Conservation (phyloP, 2,113 vertebrate genomes). For the Neolamprologus kungweensis region DNA sequence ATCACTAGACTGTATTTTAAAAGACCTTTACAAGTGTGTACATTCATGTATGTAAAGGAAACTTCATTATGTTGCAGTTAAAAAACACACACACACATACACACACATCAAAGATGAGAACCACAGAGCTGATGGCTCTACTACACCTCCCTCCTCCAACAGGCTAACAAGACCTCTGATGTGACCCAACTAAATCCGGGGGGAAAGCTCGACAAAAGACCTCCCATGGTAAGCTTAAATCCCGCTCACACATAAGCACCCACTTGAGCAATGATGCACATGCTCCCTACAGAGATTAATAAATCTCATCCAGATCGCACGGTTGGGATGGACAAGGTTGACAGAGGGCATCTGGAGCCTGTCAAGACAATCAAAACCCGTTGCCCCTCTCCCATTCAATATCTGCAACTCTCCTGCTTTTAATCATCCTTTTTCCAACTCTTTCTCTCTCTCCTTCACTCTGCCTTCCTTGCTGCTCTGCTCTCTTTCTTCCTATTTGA, state of each 20-base stretch:
- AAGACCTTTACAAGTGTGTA: neutral
- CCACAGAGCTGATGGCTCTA: neutral
- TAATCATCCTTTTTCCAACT: neutral
- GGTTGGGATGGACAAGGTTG: slow-evolving; percentile 27
- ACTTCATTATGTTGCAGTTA: neutral
- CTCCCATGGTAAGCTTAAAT: slow-evolving; percentile 19
- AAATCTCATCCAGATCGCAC: slow-evolving; percentile 27
- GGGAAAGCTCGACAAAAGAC: slow-evolving; percentile 24
- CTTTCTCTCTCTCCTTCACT: neutral
- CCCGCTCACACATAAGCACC: neutral
- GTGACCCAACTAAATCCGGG: slow-evolving; percentile 8
- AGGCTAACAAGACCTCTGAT: slow-evolving; percentile 10
- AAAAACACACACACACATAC: neutral
- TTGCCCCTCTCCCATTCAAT: neutral
- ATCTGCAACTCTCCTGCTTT: neutral
- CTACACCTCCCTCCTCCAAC: neutral
- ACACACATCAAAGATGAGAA: neutral
- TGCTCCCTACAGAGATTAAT: slow-evolving; percentile 19
- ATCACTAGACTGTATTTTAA: neutral
- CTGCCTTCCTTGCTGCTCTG: neutral
- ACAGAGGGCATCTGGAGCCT: slow-evolving; percentile 21
- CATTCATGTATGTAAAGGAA: neutral
- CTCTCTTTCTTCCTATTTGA: neutral
- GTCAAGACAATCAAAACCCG: neutral
- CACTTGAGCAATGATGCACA: neutral